Evolutionary conservation across 2,888 invertebrate species (phyloP).

Genomic region (Epinotia bilunana): DNA sequence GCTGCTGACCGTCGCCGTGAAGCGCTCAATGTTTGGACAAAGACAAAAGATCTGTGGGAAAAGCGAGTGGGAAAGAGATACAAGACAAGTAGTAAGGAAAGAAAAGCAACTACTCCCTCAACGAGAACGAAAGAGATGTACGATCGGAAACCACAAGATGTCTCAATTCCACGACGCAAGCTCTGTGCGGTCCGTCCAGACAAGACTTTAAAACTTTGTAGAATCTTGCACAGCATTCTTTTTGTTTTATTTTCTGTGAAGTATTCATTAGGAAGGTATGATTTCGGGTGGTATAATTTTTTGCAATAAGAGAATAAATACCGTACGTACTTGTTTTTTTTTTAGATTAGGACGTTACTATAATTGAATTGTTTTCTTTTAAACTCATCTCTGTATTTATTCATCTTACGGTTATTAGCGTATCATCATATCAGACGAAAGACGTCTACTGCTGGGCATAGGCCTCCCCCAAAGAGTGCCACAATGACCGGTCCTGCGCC

Average conservation of each 20-base stretch:
- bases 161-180: slow-evolving; percentile 83
- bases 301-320: slow-evolving; percentile 20
- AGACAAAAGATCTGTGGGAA: slow-evolving; percentile 79
- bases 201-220: slow-evolving; percentile 70
- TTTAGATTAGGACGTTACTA: background rate
- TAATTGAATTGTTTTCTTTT: background rate
- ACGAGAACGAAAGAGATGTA: slow-evolving; percentile 71
- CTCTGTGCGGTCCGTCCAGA: slow-evolving; percentile 81
- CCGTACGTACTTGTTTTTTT: background rate
- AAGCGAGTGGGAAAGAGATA: slow-evolving; percentile 74
- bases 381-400: background rate
- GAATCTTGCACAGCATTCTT: slow-evolving; percentile 66
- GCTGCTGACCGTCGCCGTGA: slow-evolving; percentile 75
- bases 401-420: background rate
- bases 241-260: slow-evolving; percentile 61
- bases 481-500: too few relatives aligned
- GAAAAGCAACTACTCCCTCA: slow-evolving; percentile 67
- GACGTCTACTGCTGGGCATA: too few relatives aligned
- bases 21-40: slow-evolving; percentile 81
- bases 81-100: slow-evolving; percentile 72
- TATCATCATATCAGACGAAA: too few relatives aligned
- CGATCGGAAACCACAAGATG: slow-evolving; percentile 84
- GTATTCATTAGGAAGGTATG: slow-evolving; percentile 30
- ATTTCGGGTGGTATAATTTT: slow-evolving; percentile 24
- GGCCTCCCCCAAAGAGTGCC: too few relatives aligned